Evolutionary conservation across 35 echinoderm and acorn worm genomes (phyloP), one percentile per base, ranked within the genome.

Genomic region (Acanthaster planci): DNA sequence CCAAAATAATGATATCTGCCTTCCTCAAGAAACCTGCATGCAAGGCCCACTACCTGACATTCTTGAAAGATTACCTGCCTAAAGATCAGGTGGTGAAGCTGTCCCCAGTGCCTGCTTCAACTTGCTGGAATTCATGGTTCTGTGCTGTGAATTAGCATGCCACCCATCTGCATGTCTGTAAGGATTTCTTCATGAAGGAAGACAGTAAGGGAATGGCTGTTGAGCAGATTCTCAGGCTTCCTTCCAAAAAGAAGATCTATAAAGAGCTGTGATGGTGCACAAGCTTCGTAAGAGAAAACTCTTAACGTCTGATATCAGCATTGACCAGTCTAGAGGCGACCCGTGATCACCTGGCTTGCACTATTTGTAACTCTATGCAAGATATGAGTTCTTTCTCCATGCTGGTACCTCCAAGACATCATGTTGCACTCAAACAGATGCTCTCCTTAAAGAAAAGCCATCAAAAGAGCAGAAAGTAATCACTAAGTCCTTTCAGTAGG

Each of bases 101-200:
- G 26, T 80, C 86, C 6, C 86, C 67, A 27, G 64, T 89, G n/a
- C 91, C 86, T 12, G 86, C 80, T 31, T 67, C 51, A 76, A 84
- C 86, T 14, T 36, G 55, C 7, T 93, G 91, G 86, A 93, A 93
- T 30, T 84, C 86, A 5, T 93, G 91, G 91, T 93, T 84, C 32
- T 15, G 78, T 17, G 80, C 86, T 16, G 91, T 93, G 19, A 64
- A 35, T 6, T 93, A 93, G 55, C 86, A 93, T 52, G 5, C 39
- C 15, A 78, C 29, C 4, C 91, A 93, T 79, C 52, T 89, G 30
- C 91, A 93, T 40, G 23, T 89, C n/a, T 93, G 89, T 67, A 75
- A 84, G 17, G 86, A 81, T 12, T 93, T 93, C 58, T 93, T 88
- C 86, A 89, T 64, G 72, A 30, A 29, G 38, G 86, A 93, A 37